A percentile compares a stretch with the other conserved stretches of the same genome.
phyloP scores from a whole-genome alignment of 2,797 vertebrate genomes.

The Luscinia megarhynchos region DNA sequence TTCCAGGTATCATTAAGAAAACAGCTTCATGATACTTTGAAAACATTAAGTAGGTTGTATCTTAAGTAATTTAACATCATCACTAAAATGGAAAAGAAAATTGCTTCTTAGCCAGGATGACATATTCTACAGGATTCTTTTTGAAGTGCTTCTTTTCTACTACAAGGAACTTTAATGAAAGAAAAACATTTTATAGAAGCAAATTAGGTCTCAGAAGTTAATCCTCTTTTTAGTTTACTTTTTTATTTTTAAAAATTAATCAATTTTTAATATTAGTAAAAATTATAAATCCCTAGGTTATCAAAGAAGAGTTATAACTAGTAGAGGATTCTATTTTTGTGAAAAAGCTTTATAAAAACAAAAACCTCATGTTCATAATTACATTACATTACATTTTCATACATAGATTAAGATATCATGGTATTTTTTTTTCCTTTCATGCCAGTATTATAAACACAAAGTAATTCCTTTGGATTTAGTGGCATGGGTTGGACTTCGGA shows the following conservation, averaged over 20 bases:
- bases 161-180: not conserved
- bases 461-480: not conserved
- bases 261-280: not conserved
- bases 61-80: not conserved
- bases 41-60: not conserved
- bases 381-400: not conserved
- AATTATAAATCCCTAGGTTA: not conserved
- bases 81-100: not conserved
- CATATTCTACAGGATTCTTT: not conserved
- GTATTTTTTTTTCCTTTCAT: not conserved
- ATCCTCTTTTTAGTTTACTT: not conserved
- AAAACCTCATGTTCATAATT: not conserved
- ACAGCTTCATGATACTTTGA: not conserved
- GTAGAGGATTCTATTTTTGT: not conserved
- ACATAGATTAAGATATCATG: not conserved
- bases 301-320: not conserved
- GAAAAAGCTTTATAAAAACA: not conserved
- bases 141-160: not conserved
- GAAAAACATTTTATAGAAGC: not conserved
- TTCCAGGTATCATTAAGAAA: conserved; percentile 86
- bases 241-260: not conserved
- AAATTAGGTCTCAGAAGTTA: not conserved
- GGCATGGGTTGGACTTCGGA: not conserved
- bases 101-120: not conserved
- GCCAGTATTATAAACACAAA: not conserved